Conservation (phyloP, 2,888 invertebrate genomes). For the Tachystola acroxantha region DNA sequence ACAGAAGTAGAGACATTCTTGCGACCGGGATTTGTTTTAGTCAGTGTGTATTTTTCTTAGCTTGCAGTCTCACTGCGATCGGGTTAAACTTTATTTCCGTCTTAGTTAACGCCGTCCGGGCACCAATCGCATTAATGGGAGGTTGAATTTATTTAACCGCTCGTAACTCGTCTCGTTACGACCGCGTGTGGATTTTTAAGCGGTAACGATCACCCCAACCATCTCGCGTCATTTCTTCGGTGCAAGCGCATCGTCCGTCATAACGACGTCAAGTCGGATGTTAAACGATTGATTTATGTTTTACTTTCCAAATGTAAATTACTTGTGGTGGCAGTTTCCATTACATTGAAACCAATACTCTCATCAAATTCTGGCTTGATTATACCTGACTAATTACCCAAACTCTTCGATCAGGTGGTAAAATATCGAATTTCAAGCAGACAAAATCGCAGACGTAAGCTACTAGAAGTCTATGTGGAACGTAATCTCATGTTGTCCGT, state of each 20-base stretch:
- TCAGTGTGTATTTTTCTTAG: not conserved
- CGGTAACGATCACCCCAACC: slow-evolving; percentile 40
- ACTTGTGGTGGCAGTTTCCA: not conserved
- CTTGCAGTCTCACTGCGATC: slow-evolving; percentile 22
- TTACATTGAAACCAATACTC: not conserved
- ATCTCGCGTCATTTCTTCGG: slow-evolving; percentile 37
- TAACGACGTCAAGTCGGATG: slow-evolving; percentile 29
- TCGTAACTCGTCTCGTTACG: slow-evolving; percentile 64
- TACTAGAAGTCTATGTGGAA: too few species aligned
- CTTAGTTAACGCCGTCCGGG: slow-evolving; percentile 45
- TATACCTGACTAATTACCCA: too few species aligned
- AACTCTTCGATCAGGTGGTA: too few species aligned
- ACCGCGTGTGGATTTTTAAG: slow-evolving; percentile 60
- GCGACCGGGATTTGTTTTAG: too few species aligned
- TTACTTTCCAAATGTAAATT: not conserved
- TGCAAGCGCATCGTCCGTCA: slow-evolving; percentile 33
- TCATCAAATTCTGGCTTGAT: too few species aligned
- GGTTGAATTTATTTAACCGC: slow-evolving; percentile 70
- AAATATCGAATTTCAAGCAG: too few species aligned
- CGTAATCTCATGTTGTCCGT: too few species aligned
- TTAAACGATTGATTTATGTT: slow-evolving; percentile 24
- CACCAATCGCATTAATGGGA: slow-evolving; percentile 61
- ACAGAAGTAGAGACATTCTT: not conserved
- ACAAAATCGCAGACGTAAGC: too few species aligned
- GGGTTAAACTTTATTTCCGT: slow-evolving; percentile 66